A percentile compares a stretch with the other conserved stretches of the same genome.
Evolutionary conservation across 2,113 vertebrate genomes (phyloP).

Genomic region (Oncorhynchus kisutch): DNA sequence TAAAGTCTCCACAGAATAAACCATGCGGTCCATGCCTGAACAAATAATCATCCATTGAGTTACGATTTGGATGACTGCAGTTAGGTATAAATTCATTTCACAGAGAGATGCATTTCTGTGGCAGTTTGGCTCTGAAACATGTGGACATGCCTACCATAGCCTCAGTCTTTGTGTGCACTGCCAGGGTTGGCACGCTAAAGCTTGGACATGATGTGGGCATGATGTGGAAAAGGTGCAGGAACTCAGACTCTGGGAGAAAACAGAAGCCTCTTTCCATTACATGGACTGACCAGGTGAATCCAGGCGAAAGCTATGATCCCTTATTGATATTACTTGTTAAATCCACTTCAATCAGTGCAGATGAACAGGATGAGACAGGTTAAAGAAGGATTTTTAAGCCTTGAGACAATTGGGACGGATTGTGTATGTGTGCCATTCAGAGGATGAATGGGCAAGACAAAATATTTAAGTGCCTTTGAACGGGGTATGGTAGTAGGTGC

Average conservation of each 20-base stretch:
- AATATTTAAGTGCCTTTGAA: too few relatives aligned
- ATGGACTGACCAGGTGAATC: too few relatives aligned
- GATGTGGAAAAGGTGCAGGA: neutral
- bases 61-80: constrained; percentile 31
- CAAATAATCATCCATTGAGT: constrained; percentile 40
- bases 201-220: neutral
- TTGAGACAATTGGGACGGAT: too few relatives aligned
- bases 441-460: too few relatives aligned
- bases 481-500: too few relatives aligned
- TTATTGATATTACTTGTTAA: too few relatives aligned
- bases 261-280: neutral
- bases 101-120: constrained; percentile 18
- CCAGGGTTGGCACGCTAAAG: neutral
- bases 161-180: neutral
- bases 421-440: too few relatives aligned
- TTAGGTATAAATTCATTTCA: constrained; percentile 33
- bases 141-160: neutral
- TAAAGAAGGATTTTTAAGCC: too few relatives aligned
- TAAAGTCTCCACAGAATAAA: constrained; percentile 16
- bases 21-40: constrained; percentile 20
- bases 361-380: too few relatives aligned
- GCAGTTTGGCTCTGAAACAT: neutral
- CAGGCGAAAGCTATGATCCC: too few relatives aligned
- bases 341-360: too few relatives aligned
- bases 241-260: neutral